phyloP scores from a whole-genome alignment of 2,113 vertebrate species.

The Dolichotis patagonum region DNA sequence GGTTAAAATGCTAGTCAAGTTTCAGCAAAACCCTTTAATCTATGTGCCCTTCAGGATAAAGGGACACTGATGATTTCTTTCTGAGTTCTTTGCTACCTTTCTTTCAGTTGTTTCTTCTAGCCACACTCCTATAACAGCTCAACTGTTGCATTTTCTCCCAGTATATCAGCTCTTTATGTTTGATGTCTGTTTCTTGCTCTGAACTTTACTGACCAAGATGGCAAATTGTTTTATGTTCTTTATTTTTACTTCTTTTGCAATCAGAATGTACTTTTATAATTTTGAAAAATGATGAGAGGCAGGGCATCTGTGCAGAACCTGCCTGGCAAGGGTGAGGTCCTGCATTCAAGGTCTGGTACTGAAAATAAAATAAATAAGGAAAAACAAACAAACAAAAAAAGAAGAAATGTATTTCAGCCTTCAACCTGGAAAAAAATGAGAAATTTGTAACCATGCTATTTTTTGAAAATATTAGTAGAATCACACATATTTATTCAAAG shows the following conservation, averaged over 20 bases:
- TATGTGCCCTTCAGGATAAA: neutral
- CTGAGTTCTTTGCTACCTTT: neutral
- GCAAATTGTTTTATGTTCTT: neutral
- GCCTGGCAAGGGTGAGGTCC: too few relatives aligned
- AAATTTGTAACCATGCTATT: neutral
- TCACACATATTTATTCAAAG: conserved; percentile 65
- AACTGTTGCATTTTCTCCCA: neutral
- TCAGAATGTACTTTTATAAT: neutral
- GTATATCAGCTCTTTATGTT: neutral
- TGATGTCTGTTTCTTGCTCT: neutral
- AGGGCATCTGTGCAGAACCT: too few relatives aligned
- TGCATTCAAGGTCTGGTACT: too few relatives aligned
- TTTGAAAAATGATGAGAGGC: too few relatives aligned
- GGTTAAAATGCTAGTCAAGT: neutral
- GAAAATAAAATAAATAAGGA: too few relatives aligned
- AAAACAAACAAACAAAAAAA: too few relatives aligned
- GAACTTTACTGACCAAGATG: neutral
- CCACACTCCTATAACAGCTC: neutral
- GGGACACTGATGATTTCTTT: neutral
- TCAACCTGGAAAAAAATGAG: neutral
- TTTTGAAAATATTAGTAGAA: conserved; percentile 18
- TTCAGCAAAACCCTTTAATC: neutral
- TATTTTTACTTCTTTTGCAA: neutral
- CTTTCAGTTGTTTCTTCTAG: neutral
- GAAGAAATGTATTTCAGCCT: neutral